Percentiles rank a stretch among this genome's conserved stretches.
Conservation (phyloP, 2,888 invertebrate species). For the Folsomia manolachei region DNA sequence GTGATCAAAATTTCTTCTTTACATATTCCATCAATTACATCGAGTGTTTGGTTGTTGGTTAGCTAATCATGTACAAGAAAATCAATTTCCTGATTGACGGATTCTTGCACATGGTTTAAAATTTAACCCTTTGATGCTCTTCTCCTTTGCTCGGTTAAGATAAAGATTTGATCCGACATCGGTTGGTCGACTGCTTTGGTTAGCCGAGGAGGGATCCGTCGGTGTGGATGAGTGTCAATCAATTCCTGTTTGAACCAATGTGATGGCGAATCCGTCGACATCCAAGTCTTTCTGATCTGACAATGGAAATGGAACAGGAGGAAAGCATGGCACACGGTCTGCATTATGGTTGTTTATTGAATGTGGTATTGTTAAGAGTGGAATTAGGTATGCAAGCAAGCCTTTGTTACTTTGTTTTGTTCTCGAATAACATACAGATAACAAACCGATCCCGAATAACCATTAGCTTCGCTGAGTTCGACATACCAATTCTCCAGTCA, state of each 20-base stretch:
- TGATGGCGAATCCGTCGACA: no score
- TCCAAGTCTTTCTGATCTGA: no score
- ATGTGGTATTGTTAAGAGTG: background rate
- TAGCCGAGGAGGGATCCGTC: background rate
- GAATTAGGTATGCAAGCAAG: background rate
- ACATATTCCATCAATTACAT: no score
- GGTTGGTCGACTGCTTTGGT: no score
- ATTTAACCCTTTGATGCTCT: no score
- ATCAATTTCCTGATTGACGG: background rate
- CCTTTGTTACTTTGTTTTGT: constrained; percentile 7
- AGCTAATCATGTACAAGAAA: background rate
- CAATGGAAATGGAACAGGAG: no score
- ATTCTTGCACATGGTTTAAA: no score
- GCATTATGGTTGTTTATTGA: no score
- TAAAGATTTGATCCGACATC: background rate
- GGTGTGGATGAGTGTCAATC: background rate
- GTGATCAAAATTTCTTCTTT: background rate
- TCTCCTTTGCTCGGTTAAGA: background rate
- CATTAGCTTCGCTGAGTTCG: no score
- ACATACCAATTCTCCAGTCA: background rate
- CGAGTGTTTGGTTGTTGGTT: no score
- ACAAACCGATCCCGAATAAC: background rate
- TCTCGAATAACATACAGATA: background rate
- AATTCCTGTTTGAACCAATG: background rate
- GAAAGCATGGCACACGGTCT: no score